Percentiles rank a stretch among this genome's conserved stretches.
Conservation (phyloP, 2,888 invertebrate genomes). For the Caenorhabditis drosophilae region DNA sequence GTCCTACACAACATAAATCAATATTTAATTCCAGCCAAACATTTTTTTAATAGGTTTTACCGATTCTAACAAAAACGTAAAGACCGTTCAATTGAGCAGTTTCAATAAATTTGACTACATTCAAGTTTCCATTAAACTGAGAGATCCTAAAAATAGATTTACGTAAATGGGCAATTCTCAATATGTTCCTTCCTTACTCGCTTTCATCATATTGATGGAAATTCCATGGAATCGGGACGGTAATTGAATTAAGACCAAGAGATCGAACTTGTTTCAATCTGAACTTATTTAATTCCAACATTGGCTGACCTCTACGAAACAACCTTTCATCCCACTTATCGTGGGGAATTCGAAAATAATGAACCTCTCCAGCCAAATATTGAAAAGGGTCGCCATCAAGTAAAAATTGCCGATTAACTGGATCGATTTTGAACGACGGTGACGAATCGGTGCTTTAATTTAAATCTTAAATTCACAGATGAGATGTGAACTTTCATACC, state of each 20-base stretch:
- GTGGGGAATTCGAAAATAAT: constrained; percentile 83
- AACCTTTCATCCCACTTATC: constrained; percentile 80
- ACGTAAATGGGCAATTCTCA: no score
- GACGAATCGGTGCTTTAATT: constrained; percentile 24
- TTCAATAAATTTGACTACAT: constrained; percentile 46
- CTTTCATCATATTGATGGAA: constrained; percentile 30
- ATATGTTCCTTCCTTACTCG: constrained; percentile 16
- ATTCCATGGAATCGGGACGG: constrained; percentile 34
- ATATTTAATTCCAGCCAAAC: not conserved
- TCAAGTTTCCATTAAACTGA: constrained; percentile 9
- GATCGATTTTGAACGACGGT: constrained; percentile 29
- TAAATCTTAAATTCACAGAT: no score
- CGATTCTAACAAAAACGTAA: constrained; percentile 52
- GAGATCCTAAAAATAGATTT: not conserved
- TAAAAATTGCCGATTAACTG: constrained; percentile 15
- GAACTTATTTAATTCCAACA: not conserved
- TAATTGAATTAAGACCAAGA: constrained; percentile 37
- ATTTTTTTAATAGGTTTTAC: not conserved
- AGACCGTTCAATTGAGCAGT: constrained; percentile 46
- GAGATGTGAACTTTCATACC: no score
- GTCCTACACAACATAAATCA: constrained; percentile 42
- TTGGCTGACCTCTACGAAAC: not conserved
- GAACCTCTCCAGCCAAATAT: constrained; percentile 73
- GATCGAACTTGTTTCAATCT: constrained; percentile 75
- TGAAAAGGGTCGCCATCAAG: constrained; percentile 73